phyloP scores from a whole-genome alignment of 1,140 invertebrate genomes.

The Aphelenchoides fujianensis region DNA sequence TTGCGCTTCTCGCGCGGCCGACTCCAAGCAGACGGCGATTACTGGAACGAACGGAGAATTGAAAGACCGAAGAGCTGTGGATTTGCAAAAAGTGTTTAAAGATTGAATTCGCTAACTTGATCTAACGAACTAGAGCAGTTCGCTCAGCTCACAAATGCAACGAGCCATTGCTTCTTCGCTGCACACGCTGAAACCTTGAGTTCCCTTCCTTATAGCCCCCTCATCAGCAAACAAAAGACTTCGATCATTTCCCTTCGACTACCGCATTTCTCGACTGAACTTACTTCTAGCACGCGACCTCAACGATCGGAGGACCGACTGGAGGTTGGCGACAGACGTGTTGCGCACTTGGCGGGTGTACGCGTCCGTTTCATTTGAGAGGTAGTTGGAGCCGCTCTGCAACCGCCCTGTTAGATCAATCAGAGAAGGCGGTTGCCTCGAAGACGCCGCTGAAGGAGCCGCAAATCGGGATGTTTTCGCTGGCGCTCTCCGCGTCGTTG shows the following conservation, averaged over 20 bases:
- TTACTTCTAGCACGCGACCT: background rate
- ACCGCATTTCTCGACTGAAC: background rate
- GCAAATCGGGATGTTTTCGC: background rate
- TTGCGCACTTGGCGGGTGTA: background rate
- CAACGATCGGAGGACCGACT: background rate
- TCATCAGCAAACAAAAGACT: too few species aligned
- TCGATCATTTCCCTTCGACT: too few species aligned
- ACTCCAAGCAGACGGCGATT: slow-evolving; percentile 20
- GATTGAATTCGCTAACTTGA: too few species aligned
- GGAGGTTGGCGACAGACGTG: background rate
- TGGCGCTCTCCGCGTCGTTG: background rate
- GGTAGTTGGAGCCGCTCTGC: background rate
- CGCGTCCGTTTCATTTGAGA: background rate
- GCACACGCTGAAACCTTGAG: too few species aligned
- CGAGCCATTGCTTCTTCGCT: too few species aligned
- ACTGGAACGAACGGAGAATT: too few species aligned
- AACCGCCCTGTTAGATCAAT: background rate
- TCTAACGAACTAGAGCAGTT: too few species aligned
- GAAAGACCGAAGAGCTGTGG: too few species aligned
- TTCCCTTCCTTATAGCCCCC: too few species aligned
- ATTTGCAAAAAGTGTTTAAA: too few species aligned
- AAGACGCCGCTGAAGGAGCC: background rate
- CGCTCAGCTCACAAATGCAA: too few species aligned
- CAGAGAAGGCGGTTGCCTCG: background rate
- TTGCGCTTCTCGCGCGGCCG: slow-evolving; percentile 12